These are phyloP conservation scores for Hydropotes inermis DNA, from an alignment of 2,113 vertebrate species.

Conservation along the genomic window DNA sequence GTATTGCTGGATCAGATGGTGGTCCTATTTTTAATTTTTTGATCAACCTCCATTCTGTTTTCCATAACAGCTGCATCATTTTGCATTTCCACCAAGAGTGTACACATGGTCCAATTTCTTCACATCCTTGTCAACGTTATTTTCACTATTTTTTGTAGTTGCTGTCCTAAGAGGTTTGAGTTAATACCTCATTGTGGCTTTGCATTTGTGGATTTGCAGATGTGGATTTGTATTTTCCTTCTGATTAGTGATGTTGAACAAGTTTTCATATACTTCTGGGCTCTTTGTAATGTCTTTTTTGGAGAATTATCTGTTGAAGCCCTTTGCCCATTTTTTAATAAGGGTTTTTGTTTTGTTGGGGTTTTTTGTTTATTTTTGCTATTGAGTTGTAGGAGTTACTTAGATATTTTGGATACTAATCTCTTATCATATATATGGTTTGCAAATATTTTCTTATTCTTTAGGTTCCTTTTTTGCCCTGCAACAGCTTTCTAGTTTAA, in stretches of 20 bases:
- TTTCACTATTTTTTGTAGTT: not conserved
- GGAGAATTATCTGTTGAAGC: not conserved
- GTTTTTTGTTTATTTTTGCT: not conserved
- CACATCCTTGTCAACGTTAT: not conserved
- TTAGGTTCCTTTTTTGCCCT: not conserved
- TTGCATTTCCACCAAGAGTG: not conserved
- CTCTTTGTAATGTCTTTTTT: not conserved
- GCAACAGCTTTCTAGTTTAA: not conserved
- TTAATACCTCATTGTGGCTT: not conserved
- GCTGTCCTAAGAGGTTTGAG: not conserved
- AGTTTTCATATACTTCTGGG: not conserved
- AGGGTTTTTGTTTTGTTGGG: not conserved
- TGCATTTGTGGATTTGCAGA: not conserved
- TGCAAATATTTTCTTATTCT: not conserved
- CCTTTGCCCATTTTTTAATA: not conserved
- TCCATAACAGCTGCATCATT: not conserved
- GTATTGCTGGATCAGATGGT: not conserved
- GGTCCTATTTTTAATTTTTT: not conserved
- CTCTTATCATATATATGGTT: not conserved
- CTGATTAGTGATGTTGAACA: not conserved
- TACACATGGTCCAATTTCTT: not conserved
- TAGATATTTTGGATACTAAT: not conserved
- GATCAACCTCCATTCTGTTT: not conserved
- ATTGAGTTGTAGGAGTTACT: not conserved
- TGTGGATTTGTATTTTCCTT: not conserved